Evolutionary conservation across 2,888 invertebrate species (phyloP).

Genomic region (Apodemia hepburni): DNA sequence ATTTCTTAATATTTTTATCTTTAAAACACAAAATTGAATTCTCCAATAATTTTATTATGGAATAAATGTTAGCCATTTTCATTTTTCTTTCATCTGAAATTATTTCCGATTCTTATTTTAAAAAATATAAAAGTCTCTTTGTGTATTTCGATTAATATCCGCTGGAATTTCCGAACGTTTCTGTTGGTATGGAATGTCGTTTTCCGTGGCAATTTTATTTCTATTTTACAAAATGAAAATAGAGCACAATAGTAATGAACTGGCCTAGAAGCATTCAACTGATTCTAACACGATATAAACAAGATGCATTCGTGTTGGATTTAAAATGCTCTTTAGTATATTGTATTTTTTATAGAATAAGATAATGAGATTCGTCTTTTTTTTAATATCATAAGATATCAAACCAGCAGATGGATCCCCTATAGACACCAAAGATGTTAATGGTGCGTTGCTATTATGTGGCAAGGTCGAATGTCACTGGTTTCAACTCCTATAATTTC

Average conservation of each 20-base stretch:
- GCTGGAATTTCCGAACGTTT: slow-evolving; percentile 37
- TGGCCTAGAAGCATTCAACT: slow-evolving; percentile 47
- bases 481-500: too few relatives aligned
- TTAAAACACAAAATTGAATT: too few relatives aligned
- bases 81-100: slow-evolving; percentile 8
- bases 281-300: slow-evolving; percentile 33
- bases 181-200: slow-evolving; percentile 34
- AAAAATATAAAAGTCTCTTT: slow-evolving; percentile 19
- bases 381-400: too few relatives aligned
- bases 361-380: too few relatives aligned
- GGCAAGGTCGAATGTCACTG: too few relatives aligned
- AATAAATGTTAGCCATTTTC: background rate
- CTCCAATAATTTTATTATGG: too few relatives aligned
- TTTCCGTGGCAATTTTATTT: slow-evolving; percentile 41
- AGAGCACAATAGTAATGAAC: slow-evolving; percentile 58
- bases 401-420: too few relatives aligned
- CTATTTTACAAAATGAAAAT: slow-evolving; percentile 44
- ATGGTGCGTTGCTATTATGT: too few relatives aligned
- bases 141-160: slow-evolving; percentile 46
- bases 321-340: background rate
- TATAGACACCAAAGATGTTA: too few relatives aligned
- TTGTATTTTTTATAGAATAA: background rate
- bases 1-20: too few relatives aligned
- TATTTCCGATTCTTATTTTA: slow-evolving; percentile 19
- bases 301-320: slow-evolving; percentile 19